These are phyloP conservation scores for Pelobates cultripes DNA, from an alignment of 2,797 vertebrate species.

Conservation along the genomic window DNA sequence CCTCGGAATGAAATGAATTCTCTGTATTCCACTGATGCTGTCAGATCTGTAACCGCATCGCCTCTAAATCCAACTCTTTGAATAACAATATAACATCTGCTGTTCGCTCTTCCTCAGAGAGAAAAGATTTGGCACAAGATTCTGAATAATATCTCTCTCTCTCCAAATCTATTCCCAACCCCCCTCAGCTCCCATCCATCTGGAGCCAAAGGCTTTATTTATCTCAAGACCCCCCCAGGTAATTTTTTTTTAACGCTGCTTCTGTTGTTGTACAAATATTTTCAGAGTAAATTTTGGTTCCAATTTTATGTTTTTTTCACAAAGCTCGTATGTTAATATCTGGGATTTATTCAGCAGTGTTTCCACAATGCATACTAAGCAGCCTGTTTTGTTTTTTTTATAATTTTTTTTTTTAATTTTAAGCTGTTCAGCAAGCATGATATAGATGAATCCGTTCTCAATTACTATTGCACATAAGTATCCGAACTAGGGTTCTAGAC, in stretches of 20 bases:
- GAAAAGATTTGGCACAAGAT: constrained; percentile 52
- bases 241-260: constrained; percentile 44
- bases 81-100: constrained; percentile 57
- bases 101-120: constrained; percentile 53
- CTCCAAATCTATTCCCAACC: constrained; percentile 23
- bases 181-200: constrained; percentile 50
- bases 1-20: constrained; percentile 51
- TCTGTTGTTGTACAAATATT: constrained; percentile 55
- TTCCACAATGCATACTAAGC: constrained; percentile 53
- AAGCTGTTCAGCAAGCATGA: constrained; percentile 30
- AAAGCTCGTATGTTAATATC: constrained; percentile 49
- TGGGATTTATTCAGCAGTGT: constrained; percentile 41
- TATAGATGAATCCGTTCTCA: constrained; percentile 19
- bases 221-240: constrained; percentile 32
- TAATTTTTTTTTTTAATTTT: constrained; percentile 31
- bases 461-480: constrained; percentile 32
- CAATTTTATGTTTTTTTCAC: constrained; percentile 47
- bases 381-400: constrained; percentile 28
- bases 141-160: constrained; percentile 50
- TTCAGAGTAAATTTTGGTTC: constrained; percentile 48
- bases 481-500: constrained; percentile 14
- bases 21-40: constrained; percentile 54
- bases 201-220: constrained; percentile 54
- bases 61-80: constrained; percentile 54
- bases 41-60: constrained; percentile 52